Evolutionary conservation across 2,797 vertebrate species (phyloP), one percentile per base, ranked within the genome.

Genomic region (Naso thynnoides): DNA sequence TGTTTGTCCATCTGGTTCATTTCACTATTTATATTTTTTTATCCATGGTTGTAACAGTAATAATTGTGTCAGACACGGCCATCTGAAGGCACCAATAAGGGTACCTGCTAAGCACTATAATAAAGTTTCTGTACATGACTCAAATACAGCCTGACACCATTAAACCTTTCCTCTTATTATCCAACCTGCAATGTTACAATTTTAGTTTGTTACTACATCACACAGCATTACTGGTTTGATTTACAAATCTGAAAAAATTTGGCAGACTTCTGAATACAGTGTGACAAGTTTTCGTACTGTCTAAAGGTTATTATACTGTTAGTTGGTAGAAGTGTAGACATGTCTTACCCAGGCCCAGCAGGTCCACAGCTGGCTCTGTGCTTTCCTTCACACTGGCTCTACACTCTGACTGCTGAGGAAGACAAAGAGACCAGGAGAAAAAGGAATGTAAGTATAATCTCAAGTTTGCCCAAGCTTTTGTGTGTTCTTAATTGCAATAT

Each of bases 341-440:
- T 61, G 89, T 91, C 96, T 98, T 95, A 99, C 98, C 97, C 44
- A 99, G 94, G 86, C 97, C 96, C 87, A 99, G 94, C 75, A 99
- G 95, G 92, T 99, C 97, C 85, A 98, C 94, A 36, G 95, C 94
- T 6, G 94, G 89, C 88, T 98, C 97, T 27, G 90, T 74, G 76
- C 88, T 88, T 82, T 95, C 97, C 91, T 96, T 96, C 24, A 96
- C 95, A 90, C 95, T 97, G 86, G 91, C 89, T 93, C 93, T 95
- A 82, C 92, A 79, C 61, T 99, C 96, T 38, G 90, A 79, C 71
- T 95, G 96, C 72, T 70, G 70, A 41, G 6, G 73, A 50, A 59
- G 88, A 90, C 86, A 92, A 64, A 63, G 19, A 49, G 8, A 48
- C 19, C 47, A 44, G 7, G 18, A 18, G 29, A 47, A 57, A 29